Base-by-base conservation (phyloP, 2,888 invertebrate species). In the Camponotus fellah region DNA sequence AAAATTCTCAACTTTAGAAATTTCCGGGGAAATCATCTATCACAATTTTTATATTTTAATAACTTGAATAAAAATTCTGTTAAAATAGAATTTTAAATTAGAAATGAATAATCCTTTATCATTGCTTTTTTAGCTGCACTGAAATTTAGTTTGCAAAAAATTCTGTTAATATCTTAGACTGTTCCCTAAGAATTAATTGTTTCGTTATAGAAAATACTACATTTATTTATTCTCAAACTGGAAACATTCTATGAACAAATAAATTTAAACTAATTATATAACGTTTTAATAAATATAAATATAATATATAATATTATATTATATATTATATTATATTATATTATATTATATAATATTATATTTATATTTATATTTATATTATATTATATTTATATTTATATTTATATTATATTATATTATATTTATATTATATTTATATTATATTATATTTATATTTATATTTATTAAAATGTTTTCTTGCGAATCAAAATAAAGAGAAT, bases 401-500 rank as follows among this genome's bases (percentile, higher is more conserved):
- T n/a, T n/a, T n/a, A n/a, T n/a, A n/a, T n/a, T n/a, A n/a, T n/a
- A n/a, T n/a, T n/a, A n/a, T n/a, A n/a, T n/a, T n/a, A n/a, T n/a
- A n/a, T n/a, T n/a, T n/a, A n/a, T n/a, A n/a, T n/a, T n/a, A n/a
- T n/a, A n/a, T n/a, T n/a, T n/a, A n/a, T n/a, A n/a, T n/a, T n/a
- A n/a, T n/a, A n/a, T n/a, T n/a, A n/a, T n/a, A n/a, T n/a, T n/a
- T n/a, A n/a, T n/a, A 72, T 40, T 40, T 71, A 37, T 2, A 37
- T 40, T 58, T 17, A 10, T 58, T 8, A n/a, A 56, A 2, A 71
- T 0, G 9, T 26, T 6, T 49, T 43, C 21, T 14, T 21, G 53
- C 21, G 12, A 34, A 37, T 56, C 72, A 21, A 3, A 53, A 71
- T 49, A 49, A 71, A 71, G 6, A 58, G 26, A 72, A 21, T 26